Evolutionary conservation across 2,888 invertebrate genomes (phyloP), one percentile per base, ranked within the genome.

Genomic region (Ischnus inquisitorius): DNA sequence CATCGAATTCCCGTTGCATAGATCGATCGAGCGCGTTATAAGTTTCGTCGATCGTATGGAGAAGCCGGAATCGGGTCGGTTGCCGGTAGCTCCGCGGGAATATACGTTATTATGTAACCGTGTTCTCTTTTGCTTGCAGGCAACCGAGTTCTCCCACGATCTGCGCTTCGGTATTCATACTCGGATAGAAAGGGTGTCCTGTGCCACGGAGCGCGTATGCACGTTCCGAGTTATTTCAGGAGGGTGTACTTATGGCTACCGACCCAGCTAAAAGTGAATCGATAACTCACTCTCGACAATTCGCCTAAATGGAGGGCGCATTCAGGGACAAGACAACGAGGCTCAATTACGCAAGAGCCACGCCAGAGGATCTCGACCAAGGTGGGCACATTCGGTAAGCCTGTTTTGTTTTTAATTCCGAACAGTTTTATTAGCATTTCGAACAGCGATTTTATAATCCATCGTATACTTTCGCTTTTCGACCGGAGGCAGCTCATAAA

Each of bases 401-500:
- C 54, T 54, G n/a, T 64, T 8, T 34, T 2, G 34, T 3, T 16
- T 28, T 16, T 19, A 16, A 16, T 39, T 64, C 28, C 16, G 16
- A 64, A 39, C 34, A 10, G 16, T 39, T 64, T 3, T 19, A 19
- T 39, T 43, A 12, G 41, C 41, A 71, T 57, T 41, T n/a, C 14
- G 1, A 28, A 1, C 22, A 1, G 25, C 19, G 6, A 22, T 16
- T 12, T 39, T 54, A 14, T 57, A 22, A 72, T 25, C 43, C 14
- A 14, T 16, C 25, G 43, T 60, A 10, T 16, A 34, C 34, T 8
- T 46, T 12, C 10, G 1, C 48, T n/a, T 25, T 46, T 8, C 6
- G 22, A 6, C n/a, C 41, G 43, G 16, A 34, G 16, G 19, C 16
- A 60, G 62, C 46, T 74, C 46, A 43, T 60, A 25, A 74, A 46